Base-by-base conservation (phyloP, 2,797 vertebrate genomes). In the Atherinosoma microstoma region DNA sequence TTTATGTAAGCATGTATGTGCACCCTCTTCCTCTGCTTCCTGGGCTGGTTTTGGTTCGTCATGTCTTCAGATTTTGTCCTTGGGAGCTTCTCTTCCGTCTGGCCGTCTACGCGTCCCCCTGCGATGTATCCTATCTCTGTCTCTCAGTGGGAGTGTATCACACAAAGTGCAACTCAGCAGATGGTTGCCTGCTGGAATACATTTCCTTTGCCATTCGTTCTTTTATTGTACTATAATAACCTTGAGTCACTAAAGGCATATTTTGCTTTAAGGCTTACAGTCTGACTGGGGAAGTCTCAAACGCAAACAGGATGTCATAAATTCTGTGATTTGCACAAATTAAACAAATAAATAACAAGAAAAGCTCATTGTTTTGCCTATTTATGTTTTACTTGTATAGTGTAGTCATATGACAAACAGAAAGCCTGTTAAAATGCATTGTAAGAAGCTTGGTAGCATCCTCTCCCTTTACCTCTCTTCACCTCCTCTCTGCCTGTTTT, bases 141-240 rank as follows among this genome's bases (percentile, higher is more conserved):
- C 76, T 76, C 79, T 87, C 85, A 73, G 86, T 51, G 73, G 82
- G 84, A 76, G 73, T 24, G 73, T 74, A 69, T 73, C 40, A 64
- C 67, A 45, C 51, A 77, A 78, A 75, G 75, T 81, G 79, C 79
- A 87, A 78, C 84, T 79, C 83, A 88, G 83, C 88, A 91, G 90
- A 90, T 89, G 87, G 78, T 74, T 89, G 81, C 81, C 82, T 82
- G 80, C 84, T 84, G 90, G 86, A 90, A 70, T 78, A 74, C 53
- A 47, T 84, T 87, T 88, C 82, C 76, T 79, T 81, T 69, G 40
- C 80, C 73, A 70, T 86, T 87, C 67, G 83, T 89, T 82, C 79
- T 82, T 84, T 85, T 78, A 68, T 69, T 58, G 20, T 53, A 70
- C 59, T 20, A 56, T 73, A 78, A 82, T 89, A 91, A 91, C 81